Percentiles rank a stretch among this genome's conserved stretches.
Evolutionary conservation across 2,113 vertebrate species (phyloP).

Genomic region (Anolis sagrei): DNA sequence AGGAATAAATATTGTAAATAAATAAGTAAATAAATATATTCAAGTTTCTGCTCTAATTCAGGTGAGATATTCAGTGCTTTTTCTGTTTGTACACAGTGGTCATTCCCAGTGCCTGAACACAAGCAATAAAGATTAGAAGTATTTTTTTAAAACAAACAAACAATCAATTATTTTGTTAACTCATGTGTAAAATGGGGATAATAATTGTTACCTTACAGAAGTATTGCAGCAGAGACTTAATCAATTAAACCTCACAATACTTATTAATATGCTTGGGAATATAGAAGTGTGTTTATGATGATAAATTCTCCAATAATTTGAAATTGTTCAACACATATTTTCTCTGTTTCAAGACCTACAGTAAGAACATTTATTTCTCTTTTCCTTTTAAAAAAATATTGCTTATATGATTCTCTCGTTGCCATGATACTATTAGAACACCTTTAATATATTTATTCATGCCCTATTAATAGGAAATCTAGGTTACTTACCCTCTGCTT

Average conservation of each 20-base stretch:
- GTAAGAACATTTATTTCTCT: conserved; percentile 3
- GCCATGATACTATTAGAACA: neutral
- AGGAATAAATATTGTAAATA: too few relatives aligned
- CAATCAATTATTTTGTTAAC: conserved; percentile 1
- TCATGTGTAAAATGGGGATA: neutral
- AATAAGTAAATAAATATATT: too few relatives aligned
- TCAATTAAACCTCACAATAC: conserved; percentile 20
- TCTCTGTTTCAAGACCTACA: neutral
- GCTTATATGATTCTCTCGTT: conserved; percentile 6
- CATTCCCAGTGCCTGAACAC: conserved; percentile 7
- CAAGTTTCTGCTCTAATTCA: conserved; percentile 1
- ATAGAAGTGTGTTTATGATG: neutral
- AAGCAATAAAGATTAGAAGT: neutral
- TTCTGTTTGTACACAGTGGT: neutral
- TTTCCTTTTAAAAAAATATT: conserved; percentile 2
- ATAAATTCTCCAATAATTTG: conserved; percentile 10
- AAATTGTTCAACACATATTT: neutral
- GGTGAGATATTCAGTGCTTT: neutral
- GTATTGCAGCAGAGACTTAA: conserved; percentile 15
- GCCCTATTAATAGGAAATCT: neutral
- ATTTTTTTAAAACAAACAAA: neutral
- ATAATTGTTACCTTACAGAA: neutral
- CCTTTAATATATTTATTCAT: neutral
- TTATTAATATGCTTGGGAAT: conserved; percentile 10
- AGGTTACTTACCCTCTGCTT: neutral